phyloP scores from a whole-genome alignment of 2,888 invertebrate species.

The Tortrix viridana region DNA sequence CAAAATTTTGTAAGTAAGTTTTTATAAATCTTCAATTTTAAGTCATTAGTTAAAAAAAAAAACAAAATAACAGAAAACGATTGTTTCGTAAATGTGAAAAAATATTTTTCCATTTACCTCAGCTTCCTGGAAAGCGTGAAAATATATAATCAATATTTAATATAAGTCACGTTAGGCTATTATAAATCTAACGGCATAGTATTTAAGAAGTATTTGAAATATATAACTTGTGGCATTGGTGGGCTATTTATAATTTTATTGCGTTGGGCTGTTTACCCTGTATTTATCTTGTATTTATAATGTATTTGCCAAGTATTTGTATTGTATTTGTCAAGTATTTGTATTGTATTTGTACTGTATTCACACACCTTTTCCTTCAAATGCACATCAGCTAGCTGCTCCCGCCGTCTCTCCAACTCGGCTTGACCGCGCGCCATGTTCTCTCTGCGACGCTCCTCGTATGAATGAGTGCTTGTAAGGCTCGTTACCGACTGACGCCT shows the following conservation, averaged over 20 bases:
- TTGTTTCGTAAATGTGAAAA: neutral
- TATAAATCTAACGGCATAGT: too few relatives aligned
- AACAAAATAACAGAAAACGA: too few relatives aligned
- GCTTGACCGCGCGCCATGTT: slow-evolving; percentile 99
- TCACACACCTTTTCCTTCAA: slow-evolving; percentile 88
- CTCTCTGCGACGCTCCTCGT: slow-evolving; percentile 98
- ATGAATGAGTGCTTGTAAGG: slow-evolving; percentile 85
- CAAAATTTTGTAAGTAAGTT: neutral
- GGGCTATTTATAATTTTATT: too few relatives aligned
- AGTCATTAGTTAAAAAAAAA: too few relatives aligned
- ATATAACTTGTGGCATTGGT: too few relatives aligned
- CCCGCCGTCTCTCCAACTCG: slow-evolving; percentile 95
- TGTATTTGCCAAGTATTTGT: too few relatives aligned
- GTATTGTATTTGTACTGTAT: neutral
- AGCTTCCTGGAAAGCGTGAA: slow-evolving; percentile 52
- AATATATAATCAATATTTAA: neutral
- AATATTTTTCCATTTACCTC: slow-evolving; percentile 50
- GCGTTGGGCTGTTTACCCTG: too few relatives aligned
- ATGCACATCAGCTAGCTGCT: slow-evolving; percentile 94
- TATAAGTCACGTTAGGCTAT: too few relatives aligned
- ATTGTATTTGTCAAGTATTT: too few relatives aligned
- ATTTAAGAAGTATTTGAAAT: too few relatives aligned
- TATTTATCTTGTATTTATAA: too few relatives aligned
- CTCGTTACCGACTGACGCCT: slow-evolving; percentile 75
- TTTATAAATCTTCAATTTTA: too few relatives aligned